phyloP scores from a whole-genome alignment of 2,113 vertebrate species.

The Fulica atra region DNA sequence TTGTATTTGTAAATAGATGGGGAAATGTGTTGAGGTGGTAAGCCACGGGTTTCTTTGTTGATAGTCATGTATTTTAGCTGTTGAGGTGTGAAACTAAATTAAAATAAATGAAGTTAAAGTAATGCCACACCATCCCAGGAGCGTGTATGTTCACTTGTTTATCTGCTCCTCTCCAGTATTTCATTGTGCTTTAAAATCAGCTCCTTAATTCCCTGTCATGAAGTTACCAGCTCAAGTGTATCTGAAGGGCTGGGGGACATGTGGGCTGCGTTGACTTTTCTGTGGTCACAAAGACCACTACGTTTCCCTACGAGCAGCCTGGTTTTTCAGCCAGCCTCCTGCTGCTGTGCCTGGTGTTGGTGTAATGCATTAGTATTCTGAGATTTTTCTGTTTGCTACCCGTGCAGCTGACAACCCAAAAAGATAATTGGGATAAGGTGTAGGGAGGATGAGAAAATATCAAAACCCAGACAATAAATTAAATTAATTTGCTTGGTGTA shows the following conservation, averaged over 20 bases:
- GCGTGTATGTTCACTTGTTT: background rate
- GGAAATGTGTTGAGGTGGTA: background rate
- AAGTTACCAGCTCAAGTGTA: background rate
- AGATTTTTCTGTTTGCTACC: background rate
- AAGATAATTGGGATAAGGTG: constrained; percentile 17
- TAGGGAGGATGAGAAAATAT: background rate
- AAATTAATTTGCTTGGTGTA: background rate
- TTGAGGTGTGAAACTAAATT: background rate
- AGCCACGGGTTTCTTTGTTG: background rate
- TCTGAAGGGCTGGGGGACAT: background rate
- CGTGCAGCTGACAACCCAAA: background rate
- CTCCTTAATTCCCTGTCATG: background rate
- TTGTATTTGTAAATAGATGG: background rate
- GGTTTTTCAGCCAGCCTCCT: background rate
- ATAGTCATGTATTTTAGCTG: background rate
- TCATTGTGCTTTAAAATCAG: background rate
- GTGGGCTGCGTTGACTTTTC: background rate
- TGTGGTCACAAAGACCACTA: background rate
- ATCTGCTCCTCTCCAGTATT: background rate
- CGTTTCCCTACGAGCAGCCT: background rate
- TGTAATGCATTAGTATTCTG: background rate
- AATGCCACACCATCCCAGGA: background rate
- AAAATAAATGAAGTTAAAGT: background rate
- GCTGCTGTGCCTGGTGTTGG: background rate
- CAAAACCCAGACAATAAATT: background rate